phyloP scores from a whole-genome alignment of 64 coral and sea anemone genomes.

The Montipora foliosa region DNA sequence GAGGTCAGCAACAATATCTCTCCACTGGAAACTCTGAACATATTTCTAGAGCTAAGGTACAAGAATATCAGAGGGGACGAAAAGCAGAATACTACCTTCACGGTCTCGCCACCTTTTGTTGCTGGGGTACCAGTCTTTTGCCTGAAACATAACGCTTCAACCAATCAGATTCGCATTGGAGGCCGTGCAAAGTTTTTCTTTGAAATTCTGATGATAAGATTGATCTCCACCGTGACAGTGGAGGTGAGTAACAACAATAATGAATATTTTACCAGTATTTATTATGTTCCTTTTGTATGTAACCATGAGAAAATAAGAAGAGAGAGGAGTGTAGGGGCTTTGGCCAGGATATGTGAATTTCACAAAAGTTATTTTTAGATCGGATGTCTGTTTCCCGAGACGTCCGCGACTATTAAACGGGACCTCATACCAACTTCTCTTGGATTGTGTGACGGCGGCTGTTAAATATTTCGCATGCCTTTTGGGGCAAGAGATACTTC shows the following conservation, averaged over 20 bases:
- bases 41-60: conserved; percentile 59
- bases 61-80: conserved; percentile 40
- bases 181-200: conserved; percentile 62
- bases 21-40: conserved; percentile 77
- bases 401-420: no score
- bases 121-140: conserved; percentile 82
- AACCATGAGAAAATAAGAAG: background rate
- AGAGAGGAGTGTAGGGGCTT: no score
- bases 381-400: no score
- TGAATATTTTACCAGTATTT: no score
- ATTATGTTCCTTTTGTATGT: background rate
- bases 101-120: conserved; percentile 59
- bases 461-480: no score
- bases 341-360: no score
- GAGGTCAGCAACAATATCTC: conserved; percentile 66
- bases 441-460: no score
- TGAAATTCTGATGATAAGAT: conserved; percentile 58
- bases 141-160: conserved; percentile 50
- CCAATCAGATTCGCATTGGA: conserved; percentile 75
- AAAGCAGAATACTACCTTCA: conserved; percentile 64
- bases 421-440: no score
- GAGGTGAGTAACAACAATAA: conserved; percentile 31
- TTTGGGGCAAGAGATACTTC: no score
- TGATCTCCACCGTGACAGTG: conserved; percentile 67
- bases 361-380: no score